These are phyloP conservation scores for Prenolepis imparis DNA, from an alignment of 2,888 invertebrate species.

Conservation along the genomic window DNA sequence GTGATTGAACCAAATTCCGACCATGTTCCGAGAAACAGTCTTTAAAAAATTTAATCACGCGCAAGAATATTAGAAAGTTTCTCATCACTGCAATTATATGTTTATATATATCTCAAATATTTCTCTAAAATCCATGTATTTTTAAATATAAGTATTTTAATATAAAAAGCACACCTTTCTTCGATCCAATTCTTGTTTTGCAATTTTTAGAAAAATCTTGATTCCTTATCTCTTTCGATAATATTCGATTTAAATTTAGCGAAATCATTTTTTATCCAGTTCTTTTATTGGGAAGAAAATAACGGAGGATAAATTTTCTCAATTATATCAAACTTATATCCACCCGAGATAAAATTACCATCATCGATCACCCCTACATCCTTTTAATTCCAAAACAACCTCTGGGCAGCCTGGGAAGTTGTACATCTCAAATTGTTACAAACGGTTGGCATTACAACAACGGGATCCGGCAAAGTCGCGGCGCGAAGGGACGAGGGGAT, in stretches of 20 bases:
- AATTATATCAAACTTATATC: constrained; percentile 20
- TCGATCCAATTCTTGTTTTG: background rate
- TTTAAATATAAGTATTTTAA: background rate
- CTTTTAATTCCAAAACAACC: constrained; percentile 27
- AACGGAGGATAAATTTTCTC: constrained; percentile 34
- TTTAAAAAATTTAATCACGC: background rate
- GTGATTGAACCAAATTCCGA: background rate
- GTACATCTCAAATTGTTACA: constrained; percentile 69
- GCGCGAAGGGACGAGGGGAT: constrained; percentile 57
- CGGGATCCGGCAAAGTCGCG: constrained; percentile 59
- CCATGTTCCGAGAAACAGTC: background rate
- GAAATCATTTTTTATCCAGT: background rate
- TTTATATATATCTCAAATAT: background rate
- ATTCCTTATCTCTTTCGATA: background rate
- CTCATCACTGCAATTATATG: background rate
- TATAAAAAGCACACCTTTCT: background rate
- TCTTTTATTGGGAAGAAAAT: constrained; percentile 11
- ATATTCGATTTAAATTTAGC: constrained; percentile 8
- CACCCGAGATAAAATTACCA: constrained; percentile 25
- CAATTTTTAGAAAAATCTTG: background rate
- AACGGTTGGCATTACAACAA: constrained; percentile 60
- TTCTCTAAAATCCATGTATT: background rate
- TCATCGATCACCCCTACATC: constrained; percentile 24
- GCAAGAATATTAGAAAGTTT: background rate
- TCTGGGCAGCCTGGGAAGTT: constrained; percentile 14